Percentiles rank a stretch among this genome's conserved stretches.
Evolutionary conservation across 2,888 invertebrate genomes (phyloP).

Genomic region (Dasypolia templi): DNA sequence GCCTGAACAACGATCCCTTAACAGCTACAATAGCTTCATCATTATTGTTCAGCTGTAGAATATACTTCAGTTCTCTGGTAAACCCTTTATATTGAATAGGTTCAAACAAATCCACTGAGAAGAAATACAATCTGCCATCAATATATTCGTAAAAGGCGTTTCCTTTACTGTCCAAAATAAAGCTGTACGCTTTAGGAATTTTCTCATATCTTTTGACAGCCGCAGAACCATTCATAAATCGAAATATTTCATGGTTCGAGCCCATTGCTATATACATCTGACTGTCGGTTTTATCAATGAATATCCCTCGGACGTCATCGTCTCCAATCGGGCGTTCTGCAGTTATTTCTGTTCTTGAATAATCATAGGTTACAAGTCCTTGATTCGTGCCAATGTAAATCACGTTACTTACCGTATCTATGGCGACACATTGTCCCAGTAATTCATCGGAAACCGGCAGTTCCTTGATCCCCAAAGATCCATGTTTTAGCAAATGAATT

Average conservation of each 20-base stretch:
- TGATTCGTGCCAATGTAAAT: slow-evolving; percentile 87
- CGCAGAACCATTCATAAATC: slow-evolving; percentile 83
- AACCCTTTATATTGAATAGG: slow-evolving; percentile 87
- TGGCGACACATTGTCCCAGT: slow-evolving; percentile 82
- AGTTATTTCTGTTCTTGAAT: slow-evolving; percentile 80
- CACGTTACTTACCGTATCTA: slow-evolving; percentile 76
- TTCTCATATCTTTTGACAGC: slow-evolving; percentile 85
- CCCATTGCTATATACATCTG: slow-evolving; percentile 87
- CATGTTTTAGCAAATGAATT: slow-evolving; percentile 83
- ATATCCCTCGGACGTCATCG: slow-evolving; percentile 84
- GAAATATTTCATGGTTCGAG: slow-evolving; percentile 82
- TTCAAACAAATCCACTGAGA: slow-evolving; percentile 81
- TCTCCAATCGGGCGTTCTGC: slow-evolving; percentile 86
- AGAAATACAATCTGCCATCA: slow-evolving; percentile 85
- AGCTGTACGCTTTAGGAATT: slow-evolving; percentile 85
- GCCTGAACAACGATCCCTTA: slow-evolving; percentile 81
- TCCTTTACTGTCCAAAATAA: slow-evolving; percentile 82
- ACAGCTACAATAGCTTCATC: slow-evolving; percentile 86
- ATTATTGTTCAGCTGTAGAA: slow-evolving; percentile 80
- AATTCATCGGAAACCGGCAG: slow-evolving; percentile 83
- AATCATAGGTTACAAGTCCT: slow-evolving; percentile 83
- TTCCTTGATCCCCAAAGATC: slow-evolving; percentile 83
- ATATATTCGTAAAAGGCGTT: slow-evolving; percentile 86
- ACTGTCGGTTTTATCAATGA: slow-evolving; percentile 83
- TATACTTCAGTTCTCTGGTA: slow-evolving; percentile 84